Conservation (phyloP, 2,888 invertebrate genomes). For the Nemotelus nigrinus region DNA sequence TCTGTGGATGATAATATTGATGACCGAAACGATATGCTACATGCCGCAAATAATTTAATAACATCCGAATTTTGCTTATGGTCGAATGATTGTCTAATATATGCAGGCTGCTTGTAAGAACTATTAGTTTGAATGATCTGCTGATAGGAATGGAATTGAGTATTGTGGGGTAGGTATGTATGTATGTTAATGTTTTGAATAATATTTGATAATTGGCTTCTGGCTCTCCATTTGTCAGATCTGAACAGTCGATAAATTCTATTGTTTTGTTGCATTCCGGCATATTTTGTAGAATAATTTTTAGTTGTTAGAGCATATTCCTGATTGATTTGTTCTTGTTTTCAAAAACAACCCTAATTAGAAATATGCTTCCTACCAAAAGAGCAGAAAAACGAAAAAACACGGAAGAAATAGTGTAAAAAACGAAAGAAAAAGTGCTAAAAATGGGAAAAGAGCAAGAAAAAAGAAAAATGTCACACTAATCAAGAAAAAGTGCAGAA, state of each 20-base stretch:
- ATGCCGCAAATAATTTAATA: slow-evolving; percentile 42
- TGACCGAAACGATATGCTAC: slow-evolving; percentile 18
- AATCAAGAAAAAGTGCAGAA: no score
- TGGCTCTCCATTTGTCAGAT: slow-evolving; percentile 32
- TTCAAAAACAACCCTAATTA: no score
- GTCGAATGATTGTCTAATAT: slow-evolving; percentile 14
- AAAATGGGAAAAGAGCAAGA: no score
- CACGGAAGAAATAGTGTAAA: no score
- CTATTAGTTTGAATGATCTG: not conserved
- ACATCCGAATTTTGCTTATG: slow-evolving; percentile 36
- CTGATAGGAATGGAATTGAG: not conserved
- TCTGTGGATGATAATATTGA: slow-evolving; percentile 19
- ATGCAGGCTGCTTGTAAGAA: not conserved
- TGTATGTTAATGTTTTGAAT: not conserved
- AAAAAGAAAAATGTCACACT: no score
- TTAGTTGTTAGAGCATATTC: no score
- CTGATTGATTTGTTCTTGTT: no score
- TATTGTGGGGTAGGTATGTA: not conserved
- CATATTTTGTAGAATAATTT: no score
- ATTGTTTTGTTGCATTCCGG: no score
- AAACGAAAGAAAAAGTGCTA: no score
- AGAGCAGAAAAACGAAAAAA: no score
- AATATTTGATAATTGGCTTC: slow-evolving; percentile 42
- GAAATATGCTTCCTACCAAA: no score
- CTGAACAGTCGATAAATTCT: not conserved